Evolutionary conservation across 2,888 invertebrate species (phyloP).

Genomic region (Acanthopleura granulata): DNA sequence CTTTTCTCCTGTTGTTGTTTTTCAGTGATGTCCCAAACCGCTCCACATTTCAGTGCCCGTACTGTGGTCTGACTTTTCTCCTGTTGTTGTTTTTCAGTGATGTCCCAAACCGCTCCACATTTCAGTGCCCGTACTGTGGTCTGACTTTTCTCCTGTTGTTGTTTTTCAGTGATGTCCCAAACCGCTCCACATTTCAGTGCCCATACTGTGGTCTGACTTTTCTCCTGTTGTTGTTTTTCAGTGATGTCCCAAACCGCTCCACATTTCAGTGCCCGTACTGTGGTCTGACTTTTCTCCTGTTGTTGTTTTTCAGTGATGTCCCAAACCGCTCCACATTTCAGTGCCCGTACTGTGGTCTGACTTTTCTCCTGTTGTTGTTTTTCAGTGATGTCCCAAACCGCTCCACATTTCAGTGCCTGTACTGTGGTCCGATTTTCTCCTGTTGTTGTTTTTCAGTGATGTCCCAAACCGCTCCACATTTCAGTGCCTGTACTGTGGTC

Average conservation of each 20-base stretch:
- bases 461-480: conserved; percentile 63
- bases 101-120: conserved; percentile 62
- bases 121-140: conserved; percentile 63
- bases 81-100: conserved; percentile 49
- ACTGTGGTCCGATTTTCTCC: conserved; percentile 43
- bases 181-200: conserved; percentile 63
- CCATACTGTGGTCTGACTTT: conserved; percentile 58
- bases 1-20: too few species aligned
- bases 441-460: conserved; percentile 7
- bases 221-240: conserved; percentile 50
- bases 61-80: conserved; percentile 53
- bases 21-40: conserved; percentile 56
- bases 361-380: conserved; percentile 11
- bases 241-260: conserved; percentile 55
- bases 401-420: conserved; percentile 64
- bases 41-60: conserved; percentile 64
- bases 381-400: conserved; percentile 56
- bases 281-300: conserved; percentile 53
- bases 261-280: conserved; percentile 67
- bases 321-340: conserved; percentile 64
- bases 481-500: conserved; percentile 60
- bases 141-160: conserved; percentile 52
- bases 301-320: conserved; percentile 37
- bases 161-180: conserved; percentile 47
- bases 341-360: conserved; percentile 60